Evolutionary conservation across 2,888 invertebrate genomes (phyloP), one percentile per base, ranked within the genome.

Genomic region (Rhagium mordax): DNA sequence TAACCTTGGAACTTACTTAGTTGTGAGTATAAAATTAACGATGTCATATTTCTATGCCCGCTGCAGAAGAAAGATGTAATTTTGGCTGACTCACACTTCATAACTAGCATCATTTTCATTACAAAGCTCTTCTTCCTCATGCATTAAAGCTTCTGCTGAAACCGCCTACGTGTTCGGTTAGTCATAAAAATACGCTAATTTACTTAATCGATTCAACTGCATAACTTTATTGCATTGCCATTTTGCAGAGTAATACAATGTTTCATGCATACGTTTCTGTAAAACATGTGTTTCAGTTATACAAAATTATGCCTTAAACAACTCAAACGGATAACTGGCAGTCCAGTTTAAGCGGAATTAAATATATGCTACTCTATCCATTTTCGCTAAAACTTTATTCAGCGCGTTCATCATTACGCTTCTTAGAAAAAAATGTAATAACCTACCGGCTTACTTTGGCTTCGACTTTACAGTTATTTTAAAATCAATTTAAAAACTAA

Each of bases 361-460:
- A 55, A 55, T 55, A 55, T 24, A 55, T 24, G 55, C 21, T 27
- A n/a, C 55, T 55, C 27, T 55, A 55, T n/a, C 13, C 24, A 24
- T 2, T 55, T 13, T n/a, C 3, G 55, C 55, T 55, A 55, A 27
- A 55, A 24, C 55, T 24, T 51, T 51, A 51, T 51, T 13, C 4
- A 13, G 5, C 18, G 3, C 4, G 13, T 21, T 49, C 18, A 64
- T 15, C 64, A 51, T 64, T 64, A 64, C 8, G 15, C 27, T 64
- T 18, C 41, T 64, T 64, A 49, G 64, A 49, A 27, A 51, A 64
- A 64, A 27, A 20, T 15, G 62, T 64, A 64, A 64, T 64, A 49
- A 64, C 64, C 64, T 29, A 64, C 64, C 64, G 64, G 64, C 49
- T n/a, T 24, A 29, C 64, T 64, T 64, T 64, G 24, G 20, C 27